Evolutionary conservation across 1,140 invertebrate genomes (phyloP).

Genomic region (Mesaphorura yosii): DNA sequence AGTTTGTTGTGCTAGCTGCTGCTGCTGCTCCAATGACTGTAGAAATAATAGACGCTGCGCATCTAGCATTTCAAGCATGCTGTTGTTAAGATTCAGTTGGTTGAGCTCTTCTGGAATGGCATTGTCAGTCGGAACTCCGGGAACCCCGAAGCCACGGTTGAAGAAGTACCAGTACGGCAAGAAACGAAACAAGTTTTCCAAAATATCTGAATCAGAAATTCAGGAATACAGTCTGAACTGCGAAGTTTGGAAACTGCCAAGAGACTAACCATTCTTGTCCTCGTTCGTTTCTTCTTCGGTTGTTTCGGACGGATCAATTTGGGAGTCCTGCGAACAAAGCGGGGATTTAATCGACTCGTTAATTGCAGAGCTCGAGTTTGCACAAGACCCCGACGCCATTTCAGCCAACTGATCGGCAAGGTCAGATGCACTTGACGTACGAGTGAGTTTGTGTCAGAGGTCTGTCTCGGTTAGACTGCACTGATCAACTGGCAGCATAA

Average conservation of each 20-base stretch:
- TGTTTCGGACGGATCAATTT: conserved; percentile 25
- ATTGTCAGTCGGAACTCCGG: conserved; percentile 1
- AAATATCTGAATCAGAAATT: conserved; percentile 10
- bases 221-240: too few species aligned
- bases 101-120: conserved; percentile 11
- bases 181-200: conserved; percentile 26
- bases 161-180: conserved; percentile 30
- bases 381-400: too few species aligned
- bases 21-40: conserved; percentile 20
- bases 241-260: too few species aligned
- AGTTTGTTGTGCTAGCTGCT: conserved; percentile 9
- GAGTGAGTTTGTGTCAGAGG: too few species aligned
- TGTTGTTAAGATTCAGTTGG: not conserved
- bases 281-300: conserved; percentile 19
- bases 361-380: too few species aligned
- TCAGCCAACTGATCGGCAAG: too few species aligned
- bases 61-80: conserved; percentile 17
- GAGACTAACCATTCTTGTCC: conserved; percentile 18
- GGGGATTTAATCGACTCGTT: too few species aligned
- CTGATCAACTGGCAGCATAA: too few species aligned
- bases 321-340: too few species aligned
- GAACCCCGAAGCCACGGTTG: conserved; percentile 24
- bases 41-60: conserved; percentile 25
- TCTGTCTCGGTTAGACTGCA: too few species aligned
- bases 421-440: too few species aligned